These are phyloP conservation scores for Andinoacara biseriatus DNA, from an alignment of 2,113 vertebrate genomes.

Conservation along the genomic window DNA sequence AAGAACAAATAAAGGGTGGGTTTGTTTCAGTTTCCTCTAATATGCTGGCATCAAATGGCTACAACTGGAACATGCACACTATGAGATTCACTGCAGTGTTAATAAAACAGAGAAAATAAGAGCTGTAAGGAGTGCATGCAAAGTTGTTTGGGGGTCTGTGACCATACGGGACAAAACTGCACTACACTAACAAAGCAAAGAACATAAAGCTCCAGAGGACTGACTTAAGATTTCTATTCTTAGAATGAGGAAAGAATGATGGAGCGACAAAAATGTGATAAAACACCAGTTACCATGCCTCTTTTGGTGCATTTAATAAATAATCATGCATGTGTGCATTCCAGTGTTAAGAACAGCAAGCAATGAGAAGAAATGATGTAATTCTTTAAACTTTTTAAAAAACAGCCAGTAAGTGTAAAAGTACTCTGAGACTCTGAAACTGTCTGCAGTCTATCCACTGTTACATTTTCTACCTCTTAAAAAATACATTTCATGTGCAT, in stretches of 20 bases:
- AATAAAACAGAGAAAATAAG: constrained; percentile 45
- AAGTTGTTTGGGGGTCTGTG: constrained; percentile 22
- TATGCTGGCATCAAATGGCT: constrained; percentile 56
- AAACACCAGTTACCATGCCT: constrained; percentile 49
- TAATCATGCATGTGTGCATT: constrained; percentile 69
- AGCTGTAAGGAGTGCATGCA: constrained; percentile 61
- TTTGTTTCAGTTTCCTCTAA: constrained; percentile 68
- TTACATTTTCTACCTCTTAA: constrained; percentile 2
- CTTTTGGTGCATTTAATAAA: constrained; percentile 28
- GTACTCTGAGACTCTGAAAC: neutral
- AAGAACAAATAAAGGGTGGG: constrained; percentile 71
- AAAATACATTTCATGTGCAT: constrained; percentile 13
- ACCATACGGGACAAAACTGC: neutral
- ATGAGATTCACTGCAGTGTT: constrained; percentile 38
- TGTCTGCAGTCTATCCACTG: neutral
- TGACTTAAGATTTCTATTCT: constrained; percentile 14
- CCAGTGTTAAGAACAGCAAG: constrained; percentile 58
- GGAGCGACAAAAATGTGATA: constrained; percentile 63
- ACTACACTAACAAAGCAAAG: constrained; percentile 30
- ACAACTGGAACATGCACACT: constrained; percentile 64
- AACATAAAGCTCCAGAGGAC: neutral
- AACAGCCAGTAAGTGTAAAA: neutral
- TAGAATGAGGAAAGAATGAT: constrained; percentile 21
- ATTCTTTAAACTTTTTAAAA: neutral
- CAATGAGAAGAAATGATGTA: constrained; percentile 52